Conservation (phyloP, 2,113 vertebrate genomes). For the Xenopus borealis region DNA sequence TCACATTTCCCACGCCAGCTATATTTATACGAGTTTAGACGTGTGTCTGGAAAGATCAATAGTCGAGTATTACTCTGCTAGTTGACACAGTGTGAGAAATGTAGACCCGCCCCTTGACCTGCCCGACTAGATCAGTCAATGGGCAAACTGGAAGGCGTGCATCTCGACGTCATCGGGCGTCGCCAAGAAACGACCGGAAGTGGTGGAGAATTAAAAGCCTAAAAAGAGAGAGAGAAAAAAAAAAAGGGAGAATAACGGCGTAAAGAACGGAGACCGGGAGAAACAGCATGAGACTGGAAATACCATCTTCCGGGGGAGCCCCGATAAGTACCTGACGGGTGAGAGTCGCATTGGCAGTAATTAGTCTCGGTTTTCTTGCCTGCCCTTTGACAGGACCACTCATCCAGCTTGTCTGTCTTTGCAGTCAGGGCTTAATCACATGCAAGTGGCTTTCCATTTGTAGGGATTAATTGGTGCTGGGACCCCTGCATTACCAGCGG, state of each 20-base stretch:
- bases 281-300: constrained; percentile 17
- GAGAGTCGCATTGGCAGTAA: not conserved
- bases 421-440: not conserved
- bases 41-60: no score
- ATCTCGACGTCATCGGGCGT: constrained; percentile 30
- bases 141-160: not conserved
- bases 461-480: not conserved
- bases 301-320: constrained; percentile 15
- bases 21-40: no score
- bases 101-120: no score
- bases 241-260: constrained; percentile 5
- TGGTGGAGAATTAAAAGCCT: constrained; percentile 7
- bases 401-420: no score
- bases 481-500: no score
- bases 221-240: no score
- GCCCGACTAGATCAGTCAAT: not conserved
- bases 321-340: constrained; percentile 36
- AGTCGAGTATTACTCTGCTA: no score
- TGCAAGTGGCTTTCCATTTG: not conserved
- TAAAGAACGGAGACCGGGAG: not conserved
- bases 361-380: no score
- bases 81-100: no score
- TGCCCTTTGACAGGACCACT: no score
- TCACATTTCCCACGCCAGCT: no score
- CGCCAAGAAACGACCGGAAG: constrained; percentile 41